Evolutionary conservation across 2,113 vertebrate species (phyloP).

Genomic region (Gallinago paraguaiae): DNA sequence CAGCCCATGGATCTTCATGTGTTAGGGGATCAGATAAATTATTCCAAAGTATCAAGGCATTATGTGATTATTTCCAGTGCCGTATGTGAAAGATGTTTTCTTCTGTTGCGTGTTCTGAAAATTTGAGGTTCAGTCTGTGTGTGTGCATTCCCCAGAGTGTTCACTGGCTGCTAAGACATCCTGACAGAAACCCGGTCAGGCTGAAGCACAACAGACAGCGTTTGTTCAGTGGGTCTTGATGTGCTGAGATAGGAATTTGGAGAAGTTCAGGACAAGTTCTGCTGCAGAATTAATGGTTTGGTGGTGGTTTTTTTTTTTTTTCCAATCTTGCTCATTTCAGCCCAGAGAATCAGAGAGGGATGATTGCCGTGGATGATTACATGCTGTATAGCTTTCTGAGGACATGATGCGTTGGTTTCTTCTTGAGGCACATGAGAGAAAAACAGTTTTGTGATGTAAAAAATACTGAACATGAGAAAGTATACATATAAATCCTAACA

Average conservation of each 20-base stretch:
- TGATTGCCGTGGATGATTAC: neutral
- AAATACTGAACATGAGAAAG: neutral
- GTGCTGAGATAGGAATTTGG: neutral
- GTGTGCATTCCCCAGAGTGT: accelerated
- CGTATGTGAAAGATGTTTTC: neutral
- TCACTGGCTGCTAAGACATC: neutral
- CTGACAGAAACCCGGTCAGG: neutral
- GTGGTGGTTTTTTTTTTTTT: neutral
- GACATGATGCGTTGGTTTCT: neutral
- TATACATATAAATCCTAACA: neutral
- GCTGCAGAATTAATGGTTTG: neutral
- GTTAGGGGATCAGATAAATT: neutral
- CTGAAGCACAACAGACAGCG: neutral
- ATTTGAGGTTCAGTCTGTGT: neutral
- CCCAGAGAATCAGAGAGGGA: neutral
- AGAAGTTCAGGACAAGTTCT: neutral
- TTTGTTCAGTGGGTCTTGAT: neutral
- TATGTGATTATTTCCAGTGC: neutral
- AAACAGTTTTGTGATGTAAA: neutral
- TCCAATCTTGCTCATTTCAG: neutral
- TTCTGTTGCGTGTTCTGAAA: neutral
- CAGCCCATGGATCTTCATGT: neutral
- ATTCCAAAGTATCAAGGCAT: neutral
- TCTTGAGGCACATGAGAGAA: neutral
- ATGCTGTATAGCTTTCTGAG: neutral